Percentiles rank a stretch among this genome's conserved stretches.
Evolutionary conservation across 2,797 vertebrate species (phyloP).

Genomic region (Myotis pilosus): DNA sequence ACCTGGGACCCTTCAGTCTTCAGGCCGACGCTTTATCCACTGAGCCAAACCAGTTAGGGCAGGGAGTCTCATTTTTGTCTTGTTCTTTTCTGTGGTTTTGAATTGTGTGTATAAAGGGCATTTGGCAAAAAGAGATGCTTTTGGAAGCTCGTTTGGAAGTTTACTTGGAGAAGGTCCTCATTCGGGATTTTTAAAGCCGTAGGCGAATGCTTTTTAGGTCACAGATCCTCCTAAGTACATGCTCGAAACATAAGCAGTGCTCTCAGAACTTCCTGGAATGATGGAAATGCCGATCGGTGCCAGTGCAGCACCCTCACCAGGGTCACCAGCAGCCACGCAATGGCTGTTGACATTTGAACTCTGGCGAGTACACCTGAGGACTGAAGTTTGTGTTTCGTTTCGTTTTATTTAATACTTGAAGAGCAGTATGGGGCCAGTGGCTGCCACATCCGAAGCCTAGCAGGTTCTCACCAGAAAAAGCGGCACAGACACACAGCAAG

Average conservation of each 20-base stretch:
- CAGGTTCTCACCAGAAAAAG: not conserved
- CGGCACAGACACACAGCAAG: not conserved
- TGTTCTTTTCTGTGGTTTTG: not conserved
- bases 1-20: too few relatives aligned
- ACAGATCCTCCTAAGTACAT: not conserved
- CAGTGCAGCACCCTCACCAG: not conserved
- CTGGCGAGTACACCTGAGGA: not conserved
- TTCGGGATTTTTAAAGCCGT: not conserved
- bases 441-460: fast-evolving
- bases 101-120: not conserved
- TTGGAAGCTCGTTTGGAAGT: not conserved
- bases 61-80: not conserved
- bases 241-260: not conserved
- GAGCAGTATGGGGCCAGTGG: not conserved
- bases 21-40: too few relatives aligned
- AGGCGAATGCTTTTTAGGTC: not conserved
- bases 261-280: not conserved
- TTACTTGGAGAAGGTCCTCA: not conserved
- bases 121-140: not conserved
- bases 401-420: not conserved
- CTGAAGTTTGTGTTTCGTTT: not conserved
- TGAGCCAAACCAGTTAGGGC: too few relatives aligned
- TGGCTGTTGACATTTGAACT: not conserved
- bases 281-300: not conserved
- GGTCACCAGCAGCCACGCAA: not conserved